Evolutionary conservation across 1,140 invertebrate species (phyloP), one percentile per base, ranked within the genome.

Genomic region (Mylabris phalerata): DNA sequence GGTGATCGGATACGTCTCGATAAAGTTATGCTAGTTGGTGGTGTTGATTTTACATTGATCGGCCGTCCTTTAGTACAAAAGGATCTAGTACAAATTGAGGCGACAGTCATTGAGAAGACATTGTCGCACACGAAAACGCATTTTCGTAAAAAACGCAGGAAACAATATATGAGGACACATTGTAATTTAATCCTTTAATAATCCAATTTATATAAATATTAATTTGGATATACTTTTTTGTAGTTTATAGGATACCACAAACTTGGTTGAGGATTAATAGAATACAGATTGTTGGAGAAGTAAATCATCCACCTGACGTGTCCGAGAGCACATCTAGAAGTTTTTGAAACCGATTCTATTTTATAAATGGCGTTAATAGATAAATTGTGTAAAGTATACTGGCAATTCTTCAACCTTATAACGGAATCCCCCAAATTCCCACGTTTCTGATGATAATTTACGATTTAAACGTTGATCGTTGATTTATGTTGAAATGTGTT

Each of bases 41-140:
- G 84, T n/a, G 82, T 79, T 60, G 89, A 95, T 72, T 95, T 96
- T 62, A 89, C 91, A 5, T 70, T 96, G 1, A 77, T 95, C 60
- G 93, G 94, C 43, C 76, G 84, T 48, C 93, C 93, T 0, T 60
- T 95, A 10, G 74, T 96, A 6, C 85, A 89, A 70, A 78, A 79
- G 26, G 86, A 86, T 48, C 71, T 91, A 32, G 88, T 92, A 0
- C 76, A 79, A 48, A 80, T 97, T 1, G 84, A 89, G 60, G 93
- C 89, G 0, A 95, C 91, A 38, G 83, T 97, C 4, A 86, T 97
- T 47, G 92, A 94, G 62, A 95, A 96, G 74, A 91, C 89, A 0
- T 75, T 95, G 1, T 91, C 90, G 1, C 84, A 92, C 64, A 91
- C 87, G 1, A 89, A 87, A 71, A 86, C 86, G 48, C 79, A 84